A percentile compares a stretch with the other conserved stretches of the same genome.
These are phyloP conservation scores for Philereme transversata DNA, from an alignment of 2,888 invertebrate genomes.

Conservation along the genomic window DNA sequence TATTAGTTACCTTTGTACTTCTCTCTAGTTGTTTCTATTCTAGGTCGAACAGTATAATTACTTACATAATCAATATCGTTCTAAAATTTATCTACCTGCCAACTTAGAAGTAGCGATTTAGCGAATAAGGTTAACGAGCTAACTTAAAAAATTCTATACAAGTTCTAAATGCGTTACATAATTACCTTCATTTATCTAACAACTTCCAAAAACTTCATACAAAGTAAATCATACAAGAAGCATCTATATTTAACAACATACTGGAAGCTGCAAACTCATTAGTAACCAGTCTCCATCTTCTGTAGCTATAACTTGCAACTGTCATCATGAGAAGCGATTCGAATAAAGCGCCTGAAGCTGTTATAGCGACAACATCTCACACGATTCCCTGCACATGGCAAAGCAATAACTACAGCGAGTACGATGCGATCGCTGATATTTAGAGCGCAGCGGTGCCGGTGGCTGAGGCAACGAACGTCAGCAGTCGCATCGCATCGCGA, in stretches of 20 bases:
- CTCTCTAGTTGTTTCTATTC: too few relatives aligned
- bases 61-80: too few relatives aligned
- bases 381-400: conserved; percentile 17
- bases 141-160: too few relatives aligned
- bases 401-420: conserved; percentile 30
- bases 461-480: conserved; percentile 14
- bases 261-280: conserved; percentile 12
- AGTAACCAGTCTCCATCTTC: conserved; percentile 4
- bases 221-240: neutral
- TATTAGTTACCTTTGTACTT: too few relatives aligned
- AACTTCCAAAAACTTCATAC: too few relatives aligned
- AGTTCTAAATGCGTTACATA: too few relatives aligned
- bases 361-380: conserved; percentile 25
- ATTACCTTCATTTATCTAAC: too few relatives aligned
- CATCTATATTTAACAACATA: neutral
- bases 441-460: conserved; percentile 44
- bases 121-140: too few relatives aligned
- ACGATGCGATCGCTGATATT: conserved; percentile 63
- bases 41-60: too few relatives aligned
- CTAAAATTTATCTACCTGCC: too few relatives aligned
- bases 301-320: conserved; percentile 12
- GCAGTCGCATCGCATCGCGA: conserved; percentile 35
- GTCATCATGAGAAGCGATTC: conserved; percentile 23
- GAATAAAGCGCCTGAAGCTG: conserved; percentile 44
- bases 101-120: too few relatives aligned